A percentile compares a stretch with the other conserved stretches of the same genome.
These are phyloP conservation scores for Pristionchus japonicus DNA, from an alignment of 2,888 invertebrate species.

Conservation along the genomic window DNA sequence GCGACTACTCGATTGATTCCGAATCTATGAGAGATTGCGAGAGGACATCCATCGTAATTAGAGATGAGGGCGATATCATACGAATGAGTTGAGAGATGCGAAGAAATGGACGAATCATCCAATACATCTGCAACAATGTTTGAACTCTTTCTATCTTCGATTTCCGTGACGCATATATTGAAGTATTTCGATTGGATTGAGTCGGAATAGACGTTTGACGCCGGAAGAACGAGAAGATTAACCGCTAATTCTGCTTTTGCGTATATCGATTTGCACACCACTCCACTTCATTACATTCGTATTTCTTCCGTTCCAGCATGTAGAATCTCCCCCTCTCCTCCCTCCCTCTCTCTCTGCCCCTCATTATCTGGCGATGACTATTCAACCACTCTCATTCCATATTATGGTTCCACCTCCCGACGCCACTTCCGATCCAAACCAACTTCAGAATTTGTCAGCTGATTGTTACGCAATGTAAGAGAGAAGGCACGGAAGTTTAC, in stretches of 20 bases:
- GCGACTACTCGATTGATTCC: constrained; percentile 26
- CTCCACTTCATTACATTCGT: not conserved
- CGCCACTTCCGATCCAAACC: not conserved
- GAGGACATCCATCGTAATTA: not conserved
- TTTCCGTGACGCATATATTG: not conserved
- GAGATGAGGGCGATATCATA: not conserved
- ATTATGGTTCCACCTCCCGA: not conserved
- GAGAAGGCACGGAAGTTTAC: not conserved
- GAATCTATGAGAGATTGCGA: not conserved
- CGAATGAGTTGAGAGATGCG: not conserved
- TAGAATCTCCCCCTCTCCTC: not conserved
- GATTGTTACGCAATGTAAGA: not conserved
- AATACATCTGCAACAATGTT: not conserved
- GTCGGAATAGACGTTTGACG: not conserved
- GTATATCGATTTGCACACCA: not conserved
- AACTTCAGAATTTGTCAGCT: not conserved
- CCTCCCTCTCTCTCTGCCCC: too few relatives aligned
- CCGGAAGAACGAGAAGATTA: not conserved
- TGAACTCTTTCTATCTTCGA: not conserved
- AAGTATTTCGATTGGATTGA: not conserved
- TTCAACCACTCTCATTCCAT: not conserved
- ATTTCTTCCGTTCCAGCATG: constrained; percentile 5
- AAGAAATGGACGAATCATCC: not conserved
- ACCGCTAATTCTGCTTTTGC: not conserved
- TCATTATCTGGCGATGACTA: not conserved